phyloP scores from a whole-genome alignment of 1,140 invertebrate genomes.

The Aphelenchoides fujianensis region DNA sequence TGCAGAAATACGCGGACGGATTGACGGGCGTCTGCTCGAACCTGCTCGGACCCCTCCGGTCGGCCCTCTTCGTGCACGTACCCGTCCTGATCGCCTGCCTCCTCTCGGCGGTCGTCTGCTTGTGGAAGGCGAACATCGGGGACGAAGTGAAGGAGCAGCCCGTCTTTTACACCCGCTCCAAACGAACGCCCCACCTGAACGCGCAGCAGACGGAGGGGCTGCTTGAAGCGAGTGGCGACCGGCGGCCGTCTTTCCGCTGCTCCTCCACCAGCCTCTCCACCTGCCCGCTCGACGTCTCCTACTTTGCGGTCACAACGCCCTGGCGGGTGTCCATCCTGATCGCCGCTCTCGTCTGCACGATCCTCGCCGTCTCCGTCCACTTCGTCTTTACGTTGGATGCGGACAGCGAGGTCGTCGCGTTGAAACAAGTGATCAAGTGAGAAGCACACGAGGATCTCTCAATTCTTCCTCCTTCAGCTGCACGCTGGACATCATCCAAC shows the following conservation, averaged over 20 bases:
- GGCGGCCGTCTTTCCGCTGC: too few relatives aligned
- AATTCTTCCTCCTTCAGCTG: neutral
- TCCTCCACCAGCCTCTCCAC: neutral
- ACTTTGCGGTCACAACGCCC: neutral
- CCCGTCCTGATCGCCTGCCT: neutral
- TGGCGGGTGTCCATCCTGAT: neutral
- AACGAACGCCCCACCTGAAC: too few relatives aligned
- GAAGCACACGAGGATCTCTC: neutral
- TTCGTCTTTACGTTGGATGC: slow-evolving; percentile 9
- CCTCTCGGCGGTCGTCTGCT: neutral
- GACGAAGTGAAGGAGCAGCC: neutral
- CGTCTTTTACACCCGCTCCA: too few relatives aligned
- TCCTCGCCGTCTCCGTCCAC: neutral
- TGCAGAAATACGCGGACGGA: neutral
- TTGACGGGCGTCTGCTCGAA: slow-evolving; percentile 4
- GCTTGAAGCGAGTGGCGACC: too few relatives aligned
- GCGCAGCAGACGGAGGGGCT: too few relatives aligned
- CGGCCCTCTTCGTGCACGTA: neutral
- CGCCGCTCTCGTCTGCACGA: neutral
- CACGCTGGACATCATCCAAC: neutral
- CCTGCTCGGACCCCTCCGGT: neutral
- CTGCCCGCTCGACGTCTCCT: neutral
- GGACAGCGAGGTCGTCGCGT: slow-evolving; percentile 1
- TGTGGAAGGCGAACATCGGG: neutral
- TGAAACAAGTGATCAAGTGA: slow-evolving; percentile 11